phyloP scores from a whole-genome alignment of 2,797 vertebrate genomes.

The Alosa sapidissima region DNA sequence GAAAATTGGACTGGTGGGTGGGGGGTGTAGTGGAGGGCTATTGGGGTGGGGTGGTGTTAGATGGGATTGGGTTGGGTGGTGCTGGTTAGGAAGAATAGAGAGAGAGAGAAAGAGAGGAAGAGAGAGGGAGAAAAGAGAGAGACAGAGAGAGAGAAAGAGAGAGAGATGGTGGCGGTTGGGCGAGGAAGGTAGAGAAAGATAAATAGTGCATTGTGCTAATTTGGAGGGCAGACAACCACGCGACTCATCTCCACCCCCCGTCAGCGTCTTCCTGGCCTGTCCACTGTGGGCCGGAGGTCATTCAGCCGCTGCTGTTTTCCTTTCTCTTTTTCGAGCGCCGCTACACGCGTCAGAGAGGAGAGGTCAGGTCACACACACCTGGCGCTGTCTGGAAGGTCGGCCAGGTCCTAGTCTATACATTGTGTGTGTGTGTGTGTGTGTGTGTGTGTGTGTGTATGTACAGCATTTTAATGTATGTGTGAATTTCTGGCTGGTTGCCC shows the following conservation, averaged over 20 bases:
- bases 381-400: slow-evolving; percentile 1
- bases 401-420: not conserved
- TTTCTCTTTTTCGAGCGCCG: not conserved
- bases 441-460: not conserved
- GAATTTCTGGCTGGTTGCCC: not conserved
- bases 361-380: slow-evolving; percentile 25
- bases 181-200: slow-evolving; percentile 47
- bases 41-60: too few species aligned
- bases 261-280: not conserved
- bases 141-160: not conserved
- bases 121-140: not conserved
- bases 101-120: too few species aligned
- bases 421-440: not conserved
- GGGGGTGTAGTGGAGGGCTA: too few species aligned
- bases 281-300: not conserved
- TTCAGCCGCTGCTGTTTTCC: not conserved
- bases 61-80: not conserved
- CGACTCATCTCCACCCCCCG: not conserved
- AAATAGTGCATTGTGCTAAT: slow-evolving; percentile 57
- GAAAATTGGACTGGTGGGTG: slow-evolving; percentile 52
- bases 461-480: not conserved
- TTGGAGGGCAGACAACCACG: slow-evolving; percentile 56
- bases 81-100: not conserved
- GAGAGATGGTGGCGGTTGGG: slow-evolving; percentile 19
- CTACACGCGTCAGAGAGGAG: not conserved